These are phyloP conservation scores for Cosmia trapezina DNA, from an alignment of 2,888 invertebrate species.

Conservation along the genomic window DNA sequence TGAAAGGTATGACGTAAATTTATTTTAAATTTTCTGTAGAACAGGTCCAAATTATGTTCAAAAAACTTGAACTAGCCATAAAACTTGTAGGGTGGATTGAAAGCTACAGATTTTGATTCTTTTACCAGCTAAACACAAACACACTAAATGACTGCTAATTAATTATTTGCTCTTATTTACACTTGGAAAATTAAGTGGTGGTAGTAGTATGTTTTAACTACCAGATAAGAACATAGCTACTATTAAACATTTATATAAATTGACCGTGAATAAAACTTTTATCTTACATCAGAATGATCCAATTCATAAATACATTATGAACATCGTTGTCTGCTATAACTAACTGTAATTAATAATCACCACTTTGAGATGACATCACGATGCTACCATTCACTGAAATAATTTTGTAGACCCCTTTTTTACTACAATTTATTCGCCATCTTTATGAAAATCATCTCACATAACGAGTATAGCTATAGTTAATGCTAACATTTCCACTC, in stretches of 20 bases:
- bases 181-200: not conserved
- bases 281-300: not conserved
- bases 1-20: constrained; percentile 87
- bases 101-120: no score
- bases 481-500: not conserved
- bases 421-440: not conserved
- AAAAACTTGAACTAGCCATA: no score
- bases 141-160: no score
- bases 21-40: no score
- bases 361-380: not conserved
- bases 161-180: no score
- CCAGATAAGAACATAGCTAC: no score
- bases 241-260: not conserved
- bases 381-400: constrained; percentile 1
- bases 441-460: constrained; percentile 11
- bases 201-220: not conserved
- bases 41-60: no score
- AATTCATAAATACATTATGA: not conserved
- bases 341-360: constrained; percentile 1
- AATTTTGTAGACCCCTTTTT: constrained; percentile 1
- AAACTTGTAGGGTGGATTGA: no score
- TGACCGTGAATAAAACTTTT: not conserved
- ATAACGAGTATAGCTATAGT: not conserved
- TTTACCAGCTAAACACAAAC: no score
- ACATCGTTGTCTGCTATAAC: no score